These are phyloP conservation scores for Oncorhynchus mykiss DNA, from an alignment of 2,113 vertebrate genomes.

Conservation along the genomic window DNA sequence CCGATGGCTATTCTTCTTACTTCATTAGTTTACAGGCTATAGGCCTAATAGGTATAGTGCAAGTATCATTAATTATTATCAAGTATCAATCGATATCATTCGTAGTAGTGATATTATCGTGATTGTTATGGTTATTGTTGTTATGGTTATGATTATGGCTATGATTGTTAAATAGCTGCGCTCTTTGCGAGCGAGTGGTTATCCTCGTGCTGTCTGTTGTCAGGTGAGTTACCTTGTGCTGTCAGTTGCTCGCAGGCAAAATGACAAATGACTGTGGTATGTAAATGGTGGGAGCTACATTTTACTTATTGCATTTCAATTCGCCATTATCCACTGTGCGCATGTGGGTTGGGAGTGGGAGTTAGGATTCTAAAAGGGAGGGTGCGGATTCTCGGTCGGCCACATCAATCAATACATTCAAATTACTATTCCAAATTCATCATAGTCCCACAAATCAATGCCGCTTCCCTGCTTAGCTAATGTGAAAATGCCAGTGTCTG, in stretches of 20 bases:
- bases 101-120: neutral
- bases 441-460: constrained; percentile 85
- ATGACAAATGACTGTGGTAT: constrained; percentile 70
- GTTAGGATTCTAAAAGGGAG: constrained; percentile 67
- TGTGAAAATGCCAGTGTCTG: constrained; percentile 80
- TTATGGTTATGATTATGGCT: neutral
- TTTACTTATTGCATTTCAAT: constrained; percentile 74
- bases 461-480: constrained; percentile 80
- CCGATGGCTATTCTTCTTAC: too few relatives aligned
- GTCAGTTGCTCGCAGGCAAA: constrained; percentile 27
- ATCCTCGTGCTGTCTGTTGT: neutral
- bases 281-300: constrained; percentile 66
- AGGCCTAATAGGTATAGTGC: neutral
- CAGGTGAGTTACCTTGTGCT: constrained; percentile 17
- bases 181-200: neutral
- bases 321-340: constrained; percentile 72
- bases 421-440: constrained; percentile 94
- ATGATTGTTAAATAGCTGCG: neutral
- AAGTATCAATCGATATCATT: neutral
- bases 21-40: neutral
- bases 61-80: neutral
- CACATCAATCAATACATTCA: constrained; percentile 87
- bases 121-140: constrained; percentile 7
- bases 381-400: constrained; percentile 74
- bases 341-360: constrained; percentile 65